phyloP scores from a whole-genome alignment of 2,113 vertebrate species.

The Donacobius atricapilla region DNA sequence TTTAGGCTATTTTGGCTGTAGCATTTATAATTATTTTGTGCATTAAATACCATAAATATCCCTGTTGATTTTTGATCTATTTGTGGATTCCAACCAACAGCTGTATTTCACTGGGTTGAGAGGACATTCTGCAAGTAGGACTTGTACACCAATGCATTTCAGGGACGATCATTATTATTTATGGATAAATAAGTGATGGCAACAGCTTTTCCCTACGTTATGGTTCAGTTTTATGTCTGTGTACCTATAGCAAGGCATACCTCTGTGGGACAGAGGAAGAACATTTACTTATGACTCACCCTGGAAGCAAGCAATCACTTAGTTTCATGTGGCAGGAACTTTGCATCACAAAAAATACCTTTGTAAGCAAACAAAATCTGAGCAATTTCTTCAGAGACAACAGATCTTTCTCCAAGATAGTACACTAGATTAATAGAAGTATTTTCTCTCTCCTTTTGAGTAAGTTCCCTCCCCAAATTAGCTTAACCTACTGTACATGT shows the following conservation, averaged over 20 bases:
- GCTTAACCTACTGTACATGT: background rate
- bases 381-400: background rate
- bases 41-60: conserved; percentile 55
- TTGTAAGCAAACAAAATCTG: background rate
- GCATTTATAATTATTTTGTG: conserved; percentile 28
- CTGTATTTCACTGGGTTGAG: conserved; percentile 16
- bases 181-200: background rate
- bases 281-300: background rate
- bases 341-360: background rate
- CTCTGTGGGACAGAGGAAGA: background rate
- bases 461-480: background rate
- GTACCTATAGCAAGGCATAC: background rate
- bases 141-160: background rate
- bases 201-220: background rate
- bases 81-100: conserved; percentile 14
- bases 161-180: background rate
- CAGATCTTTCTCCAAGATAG: background rate
- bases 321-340: background rate
- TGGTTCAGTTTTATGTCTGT: background rate
- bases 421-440: background rate
- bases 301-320: background rate
- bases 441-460: background rate
- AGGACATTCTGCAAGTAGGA: background rate
- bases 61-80: conserved; percentile 41
- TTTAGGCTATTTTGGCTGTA: conserved; percentile 44